Percentiles rank a stretch among this genome's conserved stretches.
Evolutionary conservation across 2,888 invertebrate genomes (phyloP).

Genomic region (Prostheceraeus crozeri): DNA sequence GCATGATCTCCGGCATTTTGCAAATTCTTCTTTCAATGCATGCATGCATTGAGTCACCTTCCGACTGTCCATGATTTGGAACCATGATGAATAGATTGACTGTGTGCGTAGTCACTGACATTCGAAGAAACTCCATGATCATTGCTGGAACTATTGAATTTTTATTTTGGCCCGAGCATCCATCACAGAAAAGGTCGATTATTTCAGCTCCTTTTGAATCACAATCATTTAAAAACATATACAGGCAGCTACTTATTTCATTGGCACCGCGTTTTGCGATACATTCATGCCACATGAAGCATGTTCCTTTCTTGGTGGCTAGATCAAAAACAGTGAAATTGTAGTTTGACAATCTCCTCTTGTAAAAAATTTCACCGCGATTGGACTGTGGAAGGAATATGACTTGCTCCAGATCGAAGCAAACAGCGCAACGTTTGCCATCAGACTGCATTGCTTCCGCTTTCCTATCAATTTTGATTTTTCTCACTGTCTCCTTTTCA

Average conservation of each 20-base stretch:
- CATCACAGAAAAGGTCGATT: neutral
- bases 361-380: conserved; percentile 2
- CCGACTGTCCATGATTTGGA: conserved; percentile 1
- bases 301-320: neutral
- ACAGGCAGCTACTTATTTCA: conserved; percentile 9
- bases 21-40: conserved; percentile 24
- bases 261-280: conserved; percentile 2
- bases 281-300: conserved; percentile 13
- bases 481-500: conserved; percentile 11
- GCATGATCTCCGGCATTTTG: no score
- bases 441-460: neutral
- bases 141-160: no score
- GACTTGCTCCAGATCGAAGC: neutral
- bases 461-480: neutral
- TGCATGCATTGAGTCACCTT: neutral
- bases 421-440: neutral
- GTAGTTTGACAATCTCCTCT: neutral
- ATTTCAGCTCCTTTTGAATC: neutral
- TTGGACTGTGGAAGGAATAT: neutral
- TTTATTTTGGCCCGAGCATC: conserved; percentile 10
- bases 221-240: neutral
- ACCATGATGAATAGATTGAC: neutral
- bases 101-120: neutral
- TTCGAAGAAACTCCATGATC: no score
- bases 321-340: neutral